Evolutionary conservation across 1,140 invertebrate genomes (phyloP).

Genomic region (Papilio polytes): DNA sequence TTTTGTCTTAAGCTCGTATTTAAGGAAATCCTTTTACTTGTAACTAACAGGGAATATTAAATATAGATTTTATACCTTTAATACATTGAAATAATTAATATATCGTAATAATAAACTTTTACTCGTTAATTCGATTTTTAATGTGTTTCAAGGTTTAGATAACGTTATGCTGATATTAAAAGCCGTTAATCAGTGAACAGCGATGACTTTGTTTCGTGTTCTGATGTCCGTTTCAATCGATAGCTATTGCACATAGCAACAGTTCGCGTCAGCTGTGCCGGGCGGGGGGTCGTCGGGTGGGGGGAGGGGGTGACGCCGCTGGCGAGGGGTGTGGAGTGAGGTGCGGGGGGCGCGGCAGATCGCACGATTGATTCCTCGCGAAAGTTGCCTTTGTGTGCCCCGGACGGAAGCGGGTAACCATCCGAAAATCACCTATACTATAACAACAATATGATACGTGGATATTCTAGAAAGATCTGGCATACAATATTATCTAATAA

Average conservation of each 20-base stretch:
- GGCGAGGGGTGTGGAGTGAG: background rate
- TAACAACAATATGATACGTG: background rate
- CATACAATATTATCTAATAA: background rate
- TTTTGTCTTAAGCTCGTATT: background rate
- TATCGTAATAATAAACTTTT: background rate
- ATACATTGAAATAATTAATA: background rate
- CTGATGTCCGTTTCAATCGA: conserved; percentile 58
- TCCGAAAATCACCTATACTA: background rate
- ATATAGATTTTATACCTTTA: background rate
- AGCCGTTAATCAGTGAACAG: background rate
- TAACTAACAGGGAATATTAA: background rate
- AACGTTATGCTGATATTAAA: background rate
- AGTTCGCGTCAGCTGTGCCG: conserved; percentile 75
- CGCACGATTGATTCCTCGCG: conserved; percentile 37
- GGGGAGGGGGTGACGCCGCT: conserved; percentile 55
- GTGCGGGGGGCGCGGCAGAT: background rate
- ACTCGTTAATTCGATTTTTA: background rate
- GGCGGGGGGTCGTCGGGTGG: conserved; percentile 55
- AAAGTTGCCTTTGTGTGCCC: conserved; percentile 46
- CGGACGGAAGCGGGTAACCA: conserved; percentile 22
- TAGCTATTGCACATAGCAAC: conserved; percentile 76
- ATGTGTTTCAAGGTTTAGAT: background rate
- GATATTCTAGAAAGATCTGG: conserved; percentile 20
- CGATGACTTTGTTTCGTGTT: conserved; percentile 4
- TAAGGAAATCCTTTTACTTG: background rate